phyloP scores from a whole-genome alignment of 2,797 vertebrate species.

The Lacerta bilineata region DNA sequence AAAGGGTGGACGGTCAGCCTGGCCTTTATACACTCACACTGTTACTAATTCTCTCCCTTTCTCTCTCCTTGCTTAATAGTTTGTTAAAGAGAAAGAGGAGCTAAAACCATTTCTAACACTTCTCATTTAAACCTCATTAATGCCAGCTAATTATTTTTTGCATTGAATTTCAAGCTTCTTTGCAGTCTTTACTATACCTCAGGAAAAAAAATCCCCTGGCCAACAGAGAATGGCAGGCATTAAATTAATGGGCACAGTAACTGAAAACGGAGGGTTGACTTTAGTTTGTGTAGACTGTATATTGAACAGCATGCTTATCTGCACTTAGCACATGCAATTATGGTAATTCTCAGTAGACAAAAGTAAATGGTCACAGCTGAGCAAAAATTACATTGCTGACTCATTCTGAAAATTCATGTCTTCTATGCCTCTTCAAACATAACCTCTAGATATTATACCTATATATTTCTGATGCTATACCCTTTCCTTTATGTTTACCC shows the following conservation, averaged over 20 bases:
- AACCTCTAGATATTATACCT: neutral
- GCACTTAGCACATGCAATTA: constrained; percentile 35
- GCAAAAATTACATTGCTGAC: constrained; percentile 38
- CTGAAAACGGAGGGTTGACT: constrained; percentile 11
- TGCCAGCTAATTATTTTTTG: constrained; percentile 15
- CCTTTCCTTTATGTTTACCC: constrained; percentile 20
- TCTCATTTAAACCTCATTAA: constrained; percentile 34
- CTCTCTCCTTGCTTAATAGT: no score
- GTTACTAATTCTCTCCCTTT: neutral
- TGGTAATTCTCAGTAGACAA: constrained; percentile 36
- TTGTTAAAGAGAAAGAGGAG: neutral
- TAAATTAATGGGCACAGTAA: constrained; percentile 33
- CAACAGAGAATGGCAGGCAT: constrained; percentile 21
- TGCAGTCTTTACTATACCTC: constrained; percentile 13
- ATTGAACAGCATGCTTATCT: constrained; percentile 41
- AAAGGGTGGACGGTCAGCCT: neutral
- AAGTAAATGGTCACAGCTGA: constrained; percentile 29
- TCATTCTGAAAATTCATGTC: constrained; percentile 16
- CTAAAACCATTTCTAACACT: neutral
- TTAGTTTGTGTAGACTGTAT: constrained; percentile 3
- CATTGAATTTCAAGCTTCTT: constrained; percentile 23
- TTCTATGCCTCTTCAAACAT: neutral
- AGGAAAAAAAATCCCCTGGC: neutral
- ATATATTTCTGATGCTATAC: constrained; percentile 12
- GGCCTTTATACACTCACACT: neutral